Conservation (phyloP, 2,888 invertebrate species). For the Pegoplata infirma region DNA sequence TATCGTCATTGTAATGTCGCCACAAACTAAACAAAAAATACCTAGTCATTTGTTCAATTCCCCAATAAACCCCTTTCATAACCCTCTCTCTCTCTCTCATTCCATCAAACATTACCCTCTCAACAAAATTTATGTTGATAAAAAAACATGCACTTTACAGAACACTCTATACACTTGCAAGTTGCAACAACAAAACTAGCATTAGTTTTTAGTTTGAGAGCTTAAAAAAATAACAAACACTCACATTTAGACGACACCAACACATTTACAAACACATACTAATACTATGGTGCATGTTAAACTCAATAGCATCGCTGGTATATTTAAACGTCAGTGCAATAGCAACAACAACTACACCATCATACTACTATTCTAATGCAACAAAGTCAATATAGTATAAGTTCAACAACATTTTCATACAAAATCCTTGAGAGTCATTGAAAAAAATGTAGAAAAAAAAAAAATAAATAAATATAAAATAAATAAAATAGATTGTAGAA, state of each 20-base stretch:
- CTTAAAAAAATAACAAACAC: slow-evolving; percentile 33
- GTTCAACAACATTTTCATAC: slow-evolving; percentile 75
- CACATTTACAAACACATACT: slow-evolving; percentile 15
- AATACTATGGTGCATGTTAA: slow-evolving; percentile 33
- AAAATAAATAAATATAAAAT: slow-evolving; percentile 1
- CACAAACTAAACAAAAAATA: not conserved
- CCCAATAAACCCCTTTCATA: not conserved
- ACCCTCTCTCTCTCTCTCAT: not conserved
- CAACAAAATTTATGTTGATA: not conserved
- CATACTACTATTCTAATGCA: slow-evolving; percentile 59
- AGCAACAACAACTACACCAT: slow-evolving; percentile 29
- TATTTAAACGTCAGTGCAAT: slow-evolving; percentile 44
- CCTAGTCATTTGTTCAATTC: not conserved
- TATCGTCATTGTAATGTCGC: not conserved
- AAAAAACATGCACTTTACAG: slow-evolving; percentile 40
- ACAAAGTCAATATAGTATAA: slow-evolving; percentile 65
- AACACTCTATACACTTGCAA: slow-evolving; percentile 7
- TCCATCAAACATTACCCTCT: not conserved
- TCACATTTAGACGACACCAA: not conserved
- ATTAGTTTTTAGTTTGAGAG: slow-evolving; percentile 21
- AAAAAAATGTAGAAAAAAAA: slow-evolving; percentile 66
- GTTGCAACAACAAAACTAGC: not conserved
- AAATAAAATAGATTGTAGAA: slow-evolving; percentile 8
- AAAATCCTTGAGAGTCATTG: slow-evolving; percentile 76
- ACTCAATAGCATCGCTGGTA: slow-evolving; percentile 51